Percentiles rank a stretch among this genome's conserved stretches.
Evolutionary conservation across 2,113 vertebrate genomes (phyloP).

Genomic region (Myrmophylax atrothorax): DNA sequence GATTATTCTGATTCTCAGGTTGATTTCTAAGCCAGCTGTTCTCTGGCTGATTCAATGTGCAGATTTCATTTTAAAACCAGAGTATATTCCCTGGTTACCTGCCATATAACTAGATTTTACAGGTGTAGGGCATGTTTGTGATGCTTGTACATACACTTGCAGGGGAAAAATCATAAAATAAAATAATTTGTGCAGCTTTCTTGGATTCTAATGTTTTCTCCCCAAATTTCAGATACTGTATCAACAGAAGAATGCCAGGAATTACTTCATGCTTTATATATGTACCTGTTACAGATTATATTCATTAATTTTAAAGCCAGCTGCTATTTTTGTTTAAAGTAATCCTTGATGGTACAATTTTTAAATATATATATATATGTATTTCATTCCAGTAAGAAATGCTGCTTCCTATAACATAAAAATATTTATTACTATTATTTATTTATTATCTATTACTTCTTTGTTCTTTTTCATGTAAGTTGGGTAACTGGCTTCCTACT

Average conservation of each 20-base stretch:
- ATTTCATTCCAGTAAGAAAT: neutral
- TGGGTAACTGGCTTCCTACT: neutral
- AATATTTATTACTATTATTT: too few relatives aligned
- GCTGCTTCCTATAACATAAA: neutral
- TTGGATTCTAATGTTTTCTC: conserved; percentile 62
- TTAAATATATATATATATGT: neutral
- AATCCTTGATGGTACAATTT: conserved; percentile 11
- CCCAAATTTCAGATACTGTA: conserved; percentile 69
- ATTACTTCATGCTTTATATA: conserved; percentile 75
- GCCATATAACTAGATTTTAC: conserved; percentile 71
- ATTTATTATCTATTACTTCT: neutral
- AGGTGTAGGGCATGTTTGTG: conserved; percentile 76
- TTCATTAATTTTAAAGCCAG: conserved; percentile 76
- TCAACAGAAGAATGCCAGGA: conserved; percentile 75
- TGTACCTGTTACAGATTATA: conserved; percentile 77
- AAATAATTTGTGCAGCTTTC: conserved; percentile 68
- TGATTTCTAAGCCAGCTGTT: conserved; percentile 81
- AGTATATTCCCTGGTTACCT: conserved; percentile 77
- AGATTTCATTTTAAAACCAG: conserved; percentile 68
- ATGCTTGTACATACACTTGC: conserved; percentile 68
- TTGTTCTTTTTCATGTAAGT: neutral
- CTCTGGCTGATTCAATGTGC: conserved; percentile 74
- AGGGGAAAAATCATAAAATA: conserved; percentile 67
- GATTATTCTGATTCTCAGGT: conserved; percentile 64
- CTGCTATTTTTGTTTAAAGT: conserved; percentile 63